Percentiles rank a stretch among this genome's conserved stretches.
phyloP scores from a whole-genome alignment of 2,888 invertebrate genomes.

The Tenthredo mesomela region DNA sequence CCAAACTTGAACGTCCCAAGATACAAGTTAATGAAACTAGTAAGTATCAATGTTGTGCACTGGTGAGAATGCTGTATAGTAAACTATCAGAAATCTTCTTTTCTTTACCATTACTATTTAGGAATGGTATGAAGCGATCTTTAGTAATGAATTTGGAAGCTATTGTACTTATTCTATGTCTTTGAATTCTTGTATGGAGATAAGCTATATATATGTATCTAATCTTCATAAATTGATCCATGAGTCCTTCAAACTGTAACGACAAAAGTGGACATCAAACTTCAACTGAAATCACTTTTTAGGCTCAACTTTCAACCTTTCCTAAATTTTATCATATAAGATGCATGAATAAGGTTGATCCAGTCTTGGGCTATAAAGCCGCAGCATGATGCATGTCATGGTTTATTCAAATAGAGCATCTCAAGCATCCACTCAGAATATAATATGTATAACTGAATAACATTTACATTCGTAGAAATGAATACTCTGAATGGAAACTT shows the following conservation, averaged over 20 bases:
- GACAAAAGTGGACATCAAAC: not conserved
- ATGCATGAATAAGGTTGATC: conserved; percentile 28
- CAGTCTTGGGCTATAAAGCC: not conserved
- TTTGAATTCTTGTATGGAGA: not conserved
- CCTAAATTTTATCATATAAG: not conserved
- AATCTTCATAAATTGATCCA: not conserved
- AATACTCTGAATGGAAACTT: not conserved
- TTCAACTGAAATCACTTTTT: not conserved
- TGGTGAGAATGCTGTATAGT: not conserved
- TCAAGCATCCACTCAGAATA: not conserved
- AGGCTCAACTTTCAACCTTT: not conserved
- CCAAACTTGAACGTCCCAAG: conserved; percentile 69
- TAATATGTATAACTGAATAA: not conserved
- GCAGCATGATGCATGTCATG: conserved; percentile 40
- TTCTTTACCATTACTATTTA: not conserved
- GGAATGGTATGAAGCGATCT: not conserved
- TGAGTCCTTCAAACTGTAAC: not conserved
- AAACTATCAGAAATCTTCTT: not conserved
- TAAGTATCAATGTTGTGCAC: conserved; percentile 66
- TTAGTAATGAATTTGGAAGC: not conserved
- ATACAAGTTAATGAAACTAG: conserved; percentile 64
- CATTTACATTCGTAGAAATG: conserved; percentile 3
- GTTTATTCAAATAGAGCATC: not conserved
- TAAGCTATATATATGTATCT: not conserved
- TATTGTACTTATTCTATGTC: not conserved